Conservation (phyloP, 2,888 invertebrate species). For the Tetheella fluctuosa region DNA sequence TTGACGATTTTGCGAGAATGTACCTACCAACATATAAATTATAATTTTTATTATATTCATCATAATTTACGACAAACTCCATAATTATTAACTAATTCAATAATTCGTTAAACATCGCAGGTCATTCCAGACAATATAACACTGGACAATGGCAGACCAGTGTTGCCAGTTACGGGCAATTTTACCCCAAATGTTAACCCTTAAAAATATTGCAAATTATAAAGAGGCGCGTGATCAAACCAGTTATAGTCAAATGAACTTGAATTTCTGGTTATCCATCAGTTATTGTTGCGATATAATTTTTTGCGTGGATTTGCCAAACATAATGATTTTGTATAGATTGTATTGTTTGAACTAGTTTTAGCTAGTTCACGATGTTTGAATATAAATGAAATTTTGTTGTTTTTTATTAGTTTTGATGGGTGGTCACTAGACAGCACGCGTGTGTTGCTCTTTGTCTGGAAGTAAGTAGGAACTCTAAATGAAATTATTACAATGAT, state of each 20-base stretch:
- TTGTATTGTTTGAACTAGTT: constrained; percentile 61
- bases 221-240: constrained; percentile 75
- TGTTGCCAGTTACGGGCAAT: constrained; percentile 50
- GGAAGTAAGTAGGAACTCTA: not conserved
- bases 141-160: constrained; percentile 51
- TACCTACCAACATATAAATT: constrained; percentile 15
- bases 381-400: constrained; percentile 51
- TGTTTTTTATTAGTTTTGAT: constrained; percentile 18
- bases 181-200: constrained; percentile 29
- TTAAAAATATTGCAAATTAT: constrained; percentile 64
- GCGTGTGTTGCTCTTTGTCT: constrained; percentile 12
- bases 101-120: constrained; percentile 70
- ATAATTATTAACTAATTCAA: constrained; percentile 77
- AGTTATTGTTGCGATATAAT: constrained; percentile 45
- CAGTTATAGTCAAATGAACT: constrained; percentile 61
- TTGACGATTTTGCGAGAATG: no score
- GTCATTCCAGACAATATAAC: constrained; percentile 74
- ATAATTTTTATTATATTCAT: constrained; percentile 14
- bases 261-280: constrained; percentile 67
- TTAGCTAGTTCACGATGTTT: constrained; percentile 59
- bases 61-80: constrained; percentile 55
- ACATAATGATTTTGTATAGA: constrained; percentile 70
- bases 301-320: constrained; percentile 71
- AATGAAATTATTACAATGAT: no score
- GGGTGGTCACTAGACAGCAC: constrained; percentile 3